Evolutionary conservation across 2,797 vertebrate species (phyloP).

Genomic region (Saguinus oedipus): DNA sequence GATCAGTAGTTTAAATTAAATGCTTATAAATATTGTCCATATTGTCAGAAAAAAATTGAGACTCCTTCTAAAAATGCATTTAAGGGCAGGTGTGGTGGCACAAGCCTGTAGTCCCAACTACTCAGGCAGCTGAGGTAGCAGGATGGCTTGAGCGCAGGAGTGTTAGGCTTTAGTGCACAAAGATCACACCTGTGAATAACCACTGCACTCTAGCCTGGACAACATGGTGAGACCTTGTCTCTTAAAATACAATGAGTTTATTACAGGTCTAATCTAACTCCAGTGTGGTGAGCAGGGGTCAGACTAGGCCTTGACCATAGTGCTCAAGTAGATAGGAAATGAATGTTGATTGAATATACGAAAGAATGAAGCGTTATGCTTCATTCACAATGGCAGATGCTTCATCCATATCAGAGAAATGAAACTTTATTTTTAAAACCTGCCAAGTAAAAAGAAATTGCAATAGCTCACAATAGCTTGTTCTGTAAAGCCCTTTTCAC

Average conservation of each 20-base stretch:
- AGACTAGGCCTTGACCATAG: neutral
- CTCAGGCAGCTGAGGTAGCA: neutral
- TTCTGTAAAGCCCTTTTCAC: neutral
- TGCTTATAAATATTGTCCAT: neutral
- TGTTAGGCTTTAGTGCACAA: neutral
- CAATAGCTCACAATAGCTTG: neutral
- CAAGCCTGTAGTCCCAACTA: neutral
- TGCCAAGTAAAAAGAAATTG: neutral
- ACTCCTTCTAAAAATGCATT: neutral
- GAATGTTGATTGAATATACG: neutral
- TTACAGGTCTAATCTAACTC: neutral
- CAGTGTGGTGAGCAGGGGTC: fast-evolving
- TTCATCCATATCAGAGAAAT: neutral
- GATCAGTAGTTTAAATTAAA: neutral
- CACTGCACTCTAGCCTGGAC: neutral
- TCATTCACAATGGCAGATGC: neutral
- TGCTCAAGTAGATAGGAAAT: neutral
- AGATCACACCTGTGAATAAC: neutral
- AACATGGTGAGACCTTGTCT: neutral
- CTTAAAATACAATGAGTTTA: neutral
- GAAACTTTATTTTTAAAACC: neutral
- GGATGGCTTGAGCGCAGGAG: neutral
- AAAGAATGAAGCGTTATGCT: neutral
- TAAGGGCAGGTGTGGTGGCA: neutral
- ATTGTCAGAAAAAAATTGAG: neutral